Evolutionary conservation across 1,140 invertebrate species (phyloP), one percentile per base, ranked within the genome.

Genomic region (Brachionus koreanus): DNA sequence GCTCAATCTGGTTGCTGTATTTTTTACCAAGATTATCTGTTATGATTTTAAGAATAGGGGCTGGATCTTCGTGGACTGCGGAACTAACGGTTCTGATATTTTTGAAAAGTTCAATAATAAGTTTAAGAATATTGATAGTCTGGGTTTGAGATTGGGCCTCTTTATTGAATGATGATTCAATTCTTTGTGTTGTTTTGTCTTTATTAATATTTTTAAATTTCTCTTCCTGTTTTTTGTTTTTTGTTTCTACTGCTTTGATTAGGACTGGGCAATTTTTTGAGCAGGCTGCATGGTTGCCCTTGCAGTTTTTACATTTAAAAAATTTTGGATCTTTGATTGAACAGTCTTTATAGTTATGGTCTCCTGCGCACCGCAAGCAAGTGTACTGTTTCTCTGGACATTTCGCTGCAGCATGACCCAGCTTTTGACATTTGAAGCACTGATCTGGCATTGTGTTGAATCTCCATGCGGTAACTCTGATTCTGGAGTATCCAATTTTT

Each of bases 41-140:
- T 65, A 35, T 65, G 23, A 65, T 65, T 65, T 33, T 65, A 6
- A 65, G 29, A 33, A 65, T 25, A 33, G 29, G 63, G 10, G 25
- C 33, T n/a, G 63, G 63, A 65, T 65, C 63, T n/a, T 33, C 63
- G 29, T 65, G 63, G n/a, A 65, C 63, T 65, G 63, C 63, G 25
- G 25, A 12, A 33, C 23, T 6, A 13, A 65, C 29, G 25, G 7
- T 33, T 25, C 33, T 65, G 2, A 65, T n/a, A 33, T 65, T 65
- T 33, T n/a, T 65, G 25, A 65, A 25, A n/a, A 65, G 23, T n/a
- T 65, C 63, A 35, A 65, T 33, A 33, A 65, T 65, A 13, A 33
- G 13, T 65, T 65, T 57, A 16, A 57, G n/a, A 6, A 57, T n/a
- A 16, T 57, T 57, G 10, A 19, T 57, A 16, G 49, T 57, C 6